Evolutionary conservation across 2,113 vertebrate genomes (phyloP).

Genomic region (Poecile atricapillus): DNA sequence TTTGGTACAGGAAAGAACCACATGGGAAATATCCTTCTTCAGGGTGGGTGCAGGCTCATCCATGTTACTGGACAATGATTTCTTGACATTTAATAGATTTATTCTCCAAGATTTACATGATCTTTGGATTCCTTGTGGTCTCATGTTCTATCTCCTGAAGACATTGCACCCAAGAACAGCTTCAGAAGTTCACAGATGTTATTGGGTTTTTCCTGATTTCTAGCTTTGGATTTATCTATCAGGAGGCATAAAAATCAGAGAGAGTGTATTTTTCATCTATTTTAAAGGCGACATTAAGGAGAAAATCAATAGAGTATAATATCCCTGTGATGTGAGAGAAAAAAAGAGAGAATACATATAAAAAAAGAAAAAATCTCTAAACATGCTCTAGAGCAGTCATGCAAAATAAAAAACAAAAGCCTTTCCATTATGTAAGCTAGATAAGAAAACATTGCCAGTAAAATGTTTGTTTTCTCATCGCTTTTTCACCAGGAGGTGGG

Average conservation of each 20-base stretch:
- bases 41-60: neutral
- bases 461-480: neutral
- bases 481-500: conserved; percentile 60
- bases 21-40: neutral
- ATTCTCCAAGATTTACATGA: neutral
- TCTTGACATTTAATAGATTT: neutral
- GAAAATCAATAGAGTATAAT: neutral
- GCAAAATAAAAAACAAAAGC: neutral
- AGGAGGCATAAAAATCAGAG: neutral
- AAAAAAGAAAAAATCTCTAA: neutral
- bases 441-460: neutral
- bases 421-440: neutral
- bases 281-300: neutral
- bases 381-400: neutral
- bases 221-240: neutral
- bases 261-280: neutral
- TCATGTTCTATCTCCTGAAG: neutral
- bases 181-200: neutral
- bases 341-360: neutral
- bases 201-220: neutral
- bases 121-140: neutral
- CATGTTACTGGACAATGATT: neutral
- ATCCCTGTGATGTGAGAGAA: neutral
- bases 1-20: neutral
- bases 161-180: neutral